Conservation (phyloP, 2,797 vertebrate genomes). For the Oreonectes daqikongensis region DNA sequence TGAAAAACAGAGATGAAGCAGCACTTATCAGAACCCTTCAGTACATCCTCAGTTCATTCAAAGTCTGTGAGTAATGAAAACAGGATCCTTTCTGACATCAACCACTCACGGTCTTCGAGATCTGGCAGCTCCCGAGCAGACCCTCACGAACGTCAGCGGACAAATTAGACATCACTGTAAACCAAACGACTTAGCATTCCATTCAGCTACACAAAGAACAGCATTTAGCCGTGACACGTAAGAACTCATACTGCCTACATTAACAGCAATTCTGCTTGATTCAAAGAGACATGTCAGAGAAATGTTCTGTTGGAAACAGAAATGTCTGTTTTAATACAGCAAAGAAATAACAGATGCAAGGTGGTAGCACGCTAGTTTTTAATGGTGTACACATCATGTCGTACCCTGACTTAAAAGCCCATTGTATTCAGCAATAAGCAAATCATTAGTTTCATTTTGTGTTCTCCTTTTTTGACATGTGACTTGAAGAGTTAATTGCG, state of each 20-base stretch:
- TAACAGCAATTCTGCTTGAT: background rate
- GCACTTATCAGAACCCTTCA: conserved; percentile 75
- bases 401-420: conserved; percentile 31
- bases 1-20: conserved; percentile 76
- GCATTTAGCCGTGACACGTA: background rate
- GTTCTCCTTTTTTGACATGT: conserved; percentile 42
- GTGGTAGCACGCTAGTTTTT: conserved; percentile 19
- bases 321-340: background rate
- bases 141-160: conserved; percentile 6
- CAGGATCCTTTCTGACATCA: conserved; percentile 77
- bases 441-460: conserved; percentile 44
- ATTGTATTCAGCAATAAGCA: conserved; percentile 45
- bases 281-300: background rate
- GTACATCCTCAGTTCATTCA: conserved; percentile 74
- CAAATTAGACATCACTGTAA: conserved; percentile 47
- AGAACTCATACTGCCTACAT: background rate
- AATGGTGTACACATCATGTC: conserved; percentile 33
- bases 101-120: conserved; percentile 17
- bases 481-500: conserved; percentile 57
- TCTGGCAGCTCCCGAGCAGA: conserved; percentile 38
- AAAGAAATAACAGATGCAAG: background rate
- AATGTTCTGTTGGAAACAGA: background rate
- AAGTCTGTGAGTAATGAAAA: conserved; percentile 82
- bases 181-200: conserved; percentile 46
- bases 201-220: conserved; percentile 10